These are phyloP conservation scores for Montipora foliosa DNA, from an alignment of 64 coral and sea anemone genomes.

Conservation along the genomic window DNA sequence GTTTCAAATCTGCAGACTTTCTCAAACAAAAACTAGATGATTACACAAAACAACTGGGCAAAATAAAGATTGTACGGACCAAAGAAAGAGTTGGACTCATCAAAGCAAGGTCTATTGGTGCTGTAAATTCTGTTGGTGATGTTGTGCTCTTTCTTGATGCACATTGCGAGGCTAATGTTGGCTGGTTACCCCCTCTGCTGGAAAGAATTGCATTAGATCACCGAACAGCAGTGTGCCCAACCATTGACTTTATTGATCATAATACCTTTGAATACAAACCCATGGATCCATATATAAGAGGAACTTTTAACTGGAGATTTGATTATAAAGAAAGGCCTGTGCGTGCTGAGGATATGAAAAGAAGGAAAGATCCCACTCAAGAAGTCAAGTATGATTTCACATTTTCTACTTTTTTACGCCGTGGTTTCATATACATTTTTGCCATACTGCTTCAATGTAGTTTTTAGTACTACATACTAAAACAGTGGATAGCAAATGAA, in stretches of 20 bases:
- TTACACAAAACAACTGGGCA: constrained; percentile 80
- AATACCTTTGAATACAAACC: constrained; percentile 99
- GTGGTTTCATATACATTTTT: background rate
- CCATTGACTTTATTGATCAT: constrained; percentile 99
- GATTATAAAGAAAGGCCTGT: constrained; percentile 96
- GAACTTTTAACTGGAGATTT: constrained; percentile 99
- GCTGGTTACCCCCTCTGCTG: constrained; percentile 93
- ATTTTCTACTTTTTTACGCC: background rate
- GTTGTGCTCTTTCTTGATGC: constrained; percentile 93
- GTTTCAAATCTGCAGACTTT: constrained; percentile 67
- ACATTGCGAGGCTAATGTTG: constrained; percentile 94
- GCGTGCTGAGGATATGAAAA: constrained; percentile 73
- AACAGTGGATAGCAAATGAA: too few species aligned
- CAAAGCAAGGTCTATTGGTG: constrained; percentile 91
- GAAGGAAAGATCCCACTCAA: constrained; percentile 93
- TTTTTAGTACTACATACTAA: background rate
- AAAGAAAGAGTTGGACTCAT: constrained; percentile 93
- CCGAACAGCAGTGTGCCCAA: constrained; percentile 90
- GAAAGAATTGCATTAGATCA: constrained; percentile 87
- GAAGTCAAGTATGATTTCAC: constrained; percentile 83
- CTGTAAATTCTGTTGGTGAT: constrained; percentile 83
- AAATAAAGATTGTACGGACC: constrained; percentile 88
- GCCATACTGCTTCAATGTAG: background rate
- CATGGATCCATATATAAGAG: constrained; percentile 95
- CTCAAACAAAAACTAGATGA: constrained; percentile 83